A percentile compares a stretch with the other conserved stretches of the same genome.
These are phyloP conservation scores for Drosophila sproati DNA, from an alignment of 1,140 invertebrate species.

Conservation along the genomic window DNA sequence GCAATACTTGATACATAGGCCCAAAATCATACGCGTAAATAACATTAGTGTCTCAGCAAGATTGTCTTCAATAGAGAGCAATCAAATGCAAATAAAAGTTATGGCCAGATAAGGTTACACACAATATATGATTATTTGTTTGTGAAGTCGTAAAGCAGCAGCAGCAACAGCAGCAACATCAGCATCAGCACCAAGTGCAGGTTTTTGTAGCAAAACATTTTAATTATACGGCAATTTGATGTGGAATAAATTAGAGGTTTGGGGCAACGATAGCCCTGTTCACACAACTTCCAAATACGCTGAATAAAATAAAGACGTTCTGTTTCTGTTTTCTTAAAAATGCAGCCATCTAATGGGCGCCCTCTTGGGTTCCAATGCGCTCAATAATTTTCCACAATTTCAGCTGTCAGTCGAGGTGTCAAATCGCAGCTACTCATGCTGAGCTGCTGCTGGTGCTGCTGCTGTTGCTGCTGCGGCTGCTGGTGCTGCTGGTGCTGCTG, in stretches of 20 bases:
- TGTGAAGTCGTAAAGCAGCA: conserved; percentile 59
- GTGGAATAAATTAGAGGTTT: conserved; percentile 80
- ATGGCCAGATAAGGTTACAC: conserved; percentile 72
- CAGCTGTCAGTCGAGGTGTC: conserved; percentile 84
- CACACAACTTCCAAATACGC: conserved; percentile 57
- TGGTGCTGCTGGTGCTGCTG: neutral
- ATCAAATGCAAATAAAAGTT: conserved; percentile 40
- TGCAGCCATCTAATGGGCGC: conserved; percentile 74
- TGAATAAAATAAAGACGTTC: conserved; percentile 60
- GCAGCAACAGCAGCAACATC: conserved; percentile 5
- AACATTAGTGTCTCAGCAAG: conserved; percentile 4
- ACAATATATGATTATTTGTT: conserved; percentile 80
- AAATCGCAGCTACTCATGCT: conserved; percentile 85
- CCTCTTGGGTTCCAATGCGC: conserved; percentile 76
- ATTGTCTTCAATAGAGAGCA: conserved; percentile 9
- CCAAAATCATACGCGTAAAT: neutral
- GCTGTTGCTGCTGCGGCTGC: neutral
- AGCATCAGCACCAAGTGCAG: conserved; percentile 39
- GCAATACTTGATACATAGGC: neutral
- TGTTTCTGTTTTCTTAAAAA: conserved; percentile 41
- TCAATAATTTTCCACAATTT: conserved; percentile 82
- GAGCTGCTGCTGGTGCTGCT: conserved; percentile 43
- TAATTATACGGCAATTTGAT: conserved; percentile 79
- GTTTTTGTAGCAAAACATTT: conserved; percentile 64
- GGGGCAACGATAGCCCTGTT: conserved; percentile 42